phyloP scores from a whole-genome alignment of 2,888 invertebrate genomes.

The Drosophila acutilabella region DNA sequence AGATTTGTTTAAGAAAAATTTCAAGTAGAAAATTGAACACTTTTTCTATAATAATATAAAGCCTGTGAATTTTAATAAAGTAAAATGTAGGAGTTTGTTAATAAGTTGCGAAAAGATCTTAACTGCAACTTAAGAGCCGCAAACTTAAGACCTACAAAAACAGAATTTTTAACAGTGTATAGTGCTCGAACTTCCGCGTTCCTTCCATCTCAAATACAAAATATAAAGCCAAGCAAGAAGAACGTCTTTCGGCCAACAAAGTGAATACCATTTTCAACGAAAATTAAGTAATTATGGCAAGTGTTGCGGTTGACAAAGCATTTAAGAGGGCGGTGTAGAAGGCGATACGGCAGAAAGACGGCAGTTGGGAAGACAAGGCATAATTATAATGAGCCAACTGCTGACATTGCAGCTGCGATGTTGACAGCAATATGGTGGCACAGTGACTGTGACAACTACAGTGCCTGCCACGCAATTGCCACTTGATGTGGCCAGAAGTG shows the following conservation, averaged over 20 bases:
- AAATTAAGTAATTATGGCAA: slow-evolving; percentile 61
- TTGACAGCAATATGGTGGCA: slow-evolving; percentile 17
- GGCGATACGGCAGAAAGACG: not conserved
- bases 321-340: slow-evolving; percentile 8
- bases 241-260: slow-evolving; percentile 4
- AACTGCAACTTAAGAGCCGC: too few species aligned
- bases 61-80: too few species aligned
- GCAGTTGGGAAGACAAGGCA: not conserved
- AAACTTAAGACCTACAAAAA: too few species aligned
- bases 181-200: not conserved
- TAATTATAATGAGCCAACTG: slow-evolving; percentile 49
- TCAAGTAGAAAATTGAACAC: too few species aligned
- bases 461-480: slow-evolving; percentile 3
- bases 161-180: not conserved
- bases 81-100: too few species aligned
- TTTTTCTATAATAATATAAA: too few species aligned
- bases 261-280: slow-evolving; percentile 28
- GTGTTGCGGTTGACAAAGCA: slow-evolving; percentile 50
- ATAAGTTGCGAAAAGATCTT: too few species aligned
- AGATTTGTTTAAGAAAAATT: too few species aligned
- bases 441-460: not conserved
- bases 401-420: slow-evolving; percentile 40
- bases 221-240: not conserved
- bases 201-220: not conserved
- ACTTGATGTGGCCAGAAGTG: slow-evolving; percentile 26